Evolutionary conservation across 2,888 invertebrate genomes (phyloP).

Genomic region (Cheilosia vernalis): DNA sequence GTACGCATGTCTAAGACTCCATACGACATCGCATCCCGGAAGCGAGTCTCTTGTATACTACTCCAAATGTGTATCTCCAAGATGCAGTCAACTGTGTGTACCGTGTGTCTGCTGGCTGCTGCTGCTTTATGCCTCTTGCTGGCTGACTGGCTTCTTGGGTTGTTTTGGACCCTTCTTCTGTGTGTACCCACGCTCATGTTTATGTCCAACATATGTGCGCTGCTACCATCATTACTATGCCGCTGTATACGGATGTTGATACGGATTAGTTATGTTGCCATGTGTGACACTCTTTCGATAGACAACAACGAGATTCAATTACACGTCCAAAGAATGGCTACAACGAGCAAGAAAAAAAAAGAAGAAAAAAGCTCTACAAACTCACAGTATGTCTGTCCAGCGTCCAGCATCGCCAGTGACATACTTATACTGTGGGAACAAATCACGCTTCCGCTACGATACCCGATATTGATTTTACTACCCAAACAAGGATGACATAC

Average conservation of each 20-base stretch:
- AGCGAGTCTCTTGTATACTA: slow-evolving; percentile 66
- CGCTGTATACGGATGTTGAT: slow-evolving; percentile 56
- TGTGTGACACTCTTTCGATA: slow-evolving; percentile 73
- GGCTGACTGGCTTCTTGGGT: slow-evolving; percentile 61
- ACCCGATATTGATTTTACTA: slow-evolving; percentile 66
- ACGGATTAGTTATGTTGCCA: slow-evolving; percentile 72
- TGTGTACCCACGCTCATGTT: slow-evolving; percentile 75
- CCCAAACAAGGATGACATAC: slow-evolving; percentile 44
- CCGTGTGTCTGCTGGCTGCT: slow-evolving; percentile 47
- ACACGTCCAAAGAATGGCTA: slow-evolving; percentile 37
- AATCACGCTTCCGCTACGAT: slow-evolving; percentile 66
- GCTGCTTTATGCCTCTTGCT: slow-evolving; percentile 44
- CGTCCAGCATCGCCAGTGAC: slow-evolving; percentile 67
- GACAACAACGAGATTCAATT: slow-evolving; percentile 73
- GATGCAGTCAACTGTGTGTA: slow-evolving; percentile 73
- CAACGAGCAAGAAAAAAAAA: not conserved
- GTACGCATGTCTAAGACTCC: slow-evolving; percentile 47
- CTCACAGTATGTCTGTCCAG: slow-evolving; percentile 65
- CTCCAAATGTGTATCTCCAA: slow-evolving; percentile 71
- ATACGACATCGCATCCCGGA: slow-evolving; percentile 68
- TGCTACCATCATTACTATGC: slow-evolving; percentile 45
- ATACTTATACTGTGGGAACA: slow-evolving; percentile 73
- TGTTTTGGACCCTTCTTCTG: slow-evolving; percentile 59
- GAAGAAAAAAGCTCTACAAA: slow-evolving; percentile 65
- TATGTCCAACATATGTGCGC: slow-evolving; percentile 72